Evolutionary conservation across 2,888 invertebrate genomes (phyloP).

Genomic region (Xanthia icteritia): DNA sequence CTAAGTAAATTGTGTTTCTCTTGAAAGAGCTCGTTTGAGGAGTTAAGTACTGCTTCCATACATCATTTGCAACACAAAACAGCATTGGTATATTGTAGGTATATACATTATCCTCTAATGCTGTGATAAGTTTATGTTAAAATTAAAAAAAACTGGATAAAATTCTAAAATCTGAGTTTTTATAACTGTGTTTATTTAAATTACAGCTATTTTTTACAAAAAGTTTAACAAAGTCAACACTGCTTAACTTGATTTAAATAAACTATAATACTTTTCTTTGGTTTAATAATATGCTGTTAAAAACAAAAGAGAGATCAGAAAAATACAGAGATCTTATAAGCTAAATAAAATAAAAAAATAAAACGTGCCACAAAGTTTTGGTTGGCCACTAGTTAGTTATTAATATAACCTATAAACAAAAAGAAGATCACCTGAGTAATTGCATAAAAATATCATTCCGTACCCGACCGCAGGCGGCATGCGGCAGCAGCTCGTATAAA

Average conservation of each 20-base stretch:
- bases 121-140: neutral
- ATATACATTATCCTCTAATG: too few species aligned
- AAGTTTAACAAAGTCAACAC: neutral
- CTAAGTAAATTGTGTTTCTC: neutral
- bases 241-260: too few species aligned
- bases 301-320: neutral
- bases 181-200: neutral
- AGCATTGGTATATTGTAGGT: neutral
- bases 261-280: slow-evolving; percentile 22
- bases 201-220: neutral
- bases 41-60: neutral
- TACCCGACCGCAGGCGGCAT: too few species aligned
- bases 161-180: neutral
- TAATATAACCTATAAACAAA: neutral
- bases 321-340: neutral
- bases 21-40: neutral
- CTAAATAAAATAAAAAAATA: too few species aligned
- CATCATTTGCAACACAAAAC: neutral
- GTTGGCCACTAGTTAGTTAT: too few species aligned
- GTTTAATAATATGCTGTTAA: neutral
- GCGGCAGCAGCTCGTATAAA: too few species aligned
- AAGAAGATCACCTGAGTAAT: neutral
- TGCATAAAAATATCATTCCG: too few species aligned
- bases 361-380: too few species aligned
- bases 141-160: neutral